Evolutionary conservation across 2,888 invertebrate species (phyloP), one percentile per base, ranked within the genome.

Genomic region (Cerastoderma edule): DNA sequence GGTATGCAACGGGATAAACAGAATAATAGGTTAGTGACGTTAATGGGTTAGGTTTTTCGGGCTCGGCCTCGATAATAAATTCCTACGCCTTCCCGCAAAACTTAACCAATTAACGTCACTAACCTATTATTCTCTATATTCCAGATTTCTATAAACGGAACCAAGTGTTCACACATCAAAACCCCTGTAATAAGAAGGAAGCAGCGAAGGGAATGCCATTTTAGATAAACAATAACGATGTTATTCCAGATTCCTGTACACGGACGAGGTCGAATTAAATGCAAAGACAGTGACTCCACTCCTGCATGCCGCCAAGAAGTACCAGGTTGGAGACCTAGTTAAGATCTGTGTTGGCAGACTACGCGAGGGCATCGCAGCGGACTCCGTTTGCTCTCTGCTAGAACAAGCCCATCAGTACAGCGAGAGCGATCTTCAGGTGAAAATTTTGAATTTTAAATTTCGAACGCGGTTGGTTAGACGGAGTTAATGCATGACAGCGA

Each of bases 371-470:
- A 74, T 83, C 4, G 68, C 50, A 1, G 60, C 69, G n/a, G 75
- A 78, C 16, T 85, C 72, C 13, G 86, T 77, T 0, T 83, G 85
- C 35, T 66, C 69, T 22, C 54, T 85, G 5, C 44, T 85, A 24
- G 83, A 85, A 46, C 79, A 83, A n/a, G 78, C 86, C 0, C 78
- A 77, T 39, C 54, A 67, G n/a, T 83, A 75, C 53, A 63, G 67
- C 22, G 81, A 85, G 28, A 65, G 67, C 5, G 80, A 81, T n/a
- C 69, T 86, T 19, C 69, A 73, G 75, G 76, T 75, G 71, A 24
- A 16, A 33, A 33, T 6, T 35, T n/a, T 39, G 39, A 13, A 8
- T 39, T 39, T 39, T n/a, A n/a, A n/a, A n/a, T n/a, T n/a, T n/a
- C n/a, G n/a, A n/a, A n/a, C 39, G 16, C 39, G 39, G 8, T 39